phyloP scores from a whole-genome alignment of 2,888 invertebrate species.

The Phalera bucephala region DNA sequence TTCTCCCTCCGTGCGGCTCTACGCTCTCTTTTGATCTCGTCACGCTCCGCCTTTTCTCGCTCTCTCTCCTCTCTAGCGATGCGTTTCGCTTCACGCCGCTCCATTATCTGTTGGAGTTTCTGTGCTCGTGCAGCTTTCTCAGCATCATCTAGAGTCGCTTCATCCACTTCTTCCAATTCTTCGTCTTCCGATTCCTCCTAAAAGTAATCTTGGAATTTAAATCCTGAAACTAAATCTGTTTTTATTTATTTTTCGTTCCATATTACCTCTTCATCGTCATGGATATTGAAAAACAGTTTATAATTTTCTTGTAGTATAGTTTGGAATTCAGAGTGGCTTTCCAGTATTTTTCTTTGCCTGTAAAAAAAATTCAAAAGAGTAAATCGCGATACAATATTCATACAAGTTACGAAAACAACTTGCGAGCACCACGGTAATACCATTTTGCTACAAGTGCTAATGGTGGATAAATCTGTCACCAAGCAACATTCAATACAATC shows the following conservation, averaged over 20 bases:
- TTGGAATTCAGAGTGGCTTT: constrained; percentile 82
- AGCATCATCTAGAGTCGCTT: constrained; percentile 65
- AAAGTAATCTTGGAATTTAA: neutral
- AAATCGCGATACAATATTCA: too few species aligned
- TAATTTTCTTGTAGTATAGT: constrained; percentile 85
- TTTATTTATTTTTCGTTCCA: neutral
- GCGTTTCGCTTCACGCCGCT: constrained; percentile 49
- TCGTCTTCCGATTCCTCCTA: constrained; percentile 58
- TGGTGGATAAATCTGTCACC: too few species aligned
- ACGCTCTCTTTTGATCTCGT: constrained; percentile 54
- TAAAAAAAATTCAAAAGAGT: constrained; percentile 23
- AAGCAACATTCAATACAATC: too few species aligned
- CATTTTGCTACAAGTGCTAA: too few species aligned
- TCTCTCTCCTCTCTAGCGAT: constrained; percentile 52
- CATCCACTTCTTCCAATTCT: constrained; percentile 67
- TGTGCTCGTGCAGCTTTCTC: constrained; percentile 58
- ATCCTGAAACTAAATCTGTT: neutral
- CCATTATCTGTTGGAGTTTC: constrained; percentile 46
- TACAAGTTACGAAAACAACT: too few species aligned
- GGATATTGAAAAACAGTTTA: constrained; percentile 86
- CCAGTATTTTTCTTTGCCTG: constrained; percentile 64
- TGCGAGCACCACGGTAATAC: too few species aligned
- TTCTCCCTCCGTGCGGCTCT: constrained; percentile 58
- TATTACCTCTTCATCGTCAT: constrained; percentile 69
- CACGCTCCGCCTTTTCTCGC: constrained; percentile 47